Conservation (phyloP, 2,113 vertebrate genomes). For the Hylia prasina region DNA sequence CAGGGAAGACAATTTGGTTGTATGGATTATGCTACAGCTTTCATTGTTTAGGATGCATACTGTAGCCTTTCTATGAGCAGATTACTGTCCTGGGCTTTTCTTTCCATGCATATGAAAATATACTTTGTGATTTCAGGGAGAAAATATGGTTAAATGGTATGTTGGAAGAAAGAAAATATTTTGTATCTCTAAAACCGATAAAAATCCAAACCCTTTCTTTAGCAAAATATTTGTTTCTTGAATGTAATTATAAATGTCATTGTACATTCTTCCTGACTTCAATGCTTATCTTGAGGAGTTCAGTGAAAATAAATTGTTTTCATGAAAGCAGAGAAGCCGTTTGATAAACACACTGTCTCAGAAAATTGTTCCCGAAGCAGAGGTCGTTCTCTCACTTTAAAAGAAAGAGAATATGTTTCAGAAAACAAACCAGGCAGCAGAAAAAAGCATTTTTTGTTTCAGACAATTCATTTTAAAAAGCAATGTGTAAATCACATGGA, state of each 20-base stretch:
- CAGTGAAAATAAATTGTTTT: slow-evolving; percentile 80
- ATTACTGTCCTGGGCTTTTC: not conserved
- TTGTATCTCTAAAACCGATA: slow-evolving; percentile 26
- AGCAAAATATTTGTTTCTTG: slow-evolving; percentile 74
- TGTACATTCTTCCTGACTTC: slow-evolving; percentile 73
- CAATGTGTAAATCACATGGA: slow-evolving; percentile 65
- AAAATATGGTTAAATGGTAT: not conserved
- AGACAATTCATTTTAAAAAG: slow-evolving; percentile 63
- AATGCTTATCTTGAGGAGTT: slow-evolving; percentile 76
- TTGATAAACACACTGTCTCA: slow-evolving; percentile 75
- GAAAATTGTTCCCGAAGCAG: slow-evolving; percentile 78
- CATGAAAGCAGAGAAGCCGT: slow-evolving; percentile 77
- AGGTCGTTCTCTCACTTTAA: slow-evolving; percentile 74
- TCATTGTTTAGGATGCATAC: slow-evolving; percentile 39
- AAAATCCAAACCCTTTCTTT: slow-evolving; percentile 41
- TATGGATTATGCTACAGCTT: slow-evolving; percentile 16
- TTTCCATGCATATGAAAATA: slow-evolving; percentile 16
- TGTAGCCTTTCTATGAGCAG: slow-evolving; percentile 34
- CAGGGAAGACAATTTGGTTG: not conserved
- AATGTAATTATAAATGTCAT: slow-evolving; percentile 78
- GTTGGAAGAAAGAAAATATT: not conserved
- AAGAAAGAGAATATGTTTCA: slow-evolving; percentile 71
- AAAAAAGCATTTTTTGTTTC: slow-evolving; percentile 62
- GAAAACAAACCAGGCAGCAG: slow-evolving; percentile 65
- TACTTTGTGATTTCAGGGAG: slow-evolving; percentile 32